Percentiles rank a stretch among this genome's conserved stretches.
phyloP scores from a whole-genome alignment of 92 coral and sea anemone genomes.

The Heteractis magnifica region DNA sequence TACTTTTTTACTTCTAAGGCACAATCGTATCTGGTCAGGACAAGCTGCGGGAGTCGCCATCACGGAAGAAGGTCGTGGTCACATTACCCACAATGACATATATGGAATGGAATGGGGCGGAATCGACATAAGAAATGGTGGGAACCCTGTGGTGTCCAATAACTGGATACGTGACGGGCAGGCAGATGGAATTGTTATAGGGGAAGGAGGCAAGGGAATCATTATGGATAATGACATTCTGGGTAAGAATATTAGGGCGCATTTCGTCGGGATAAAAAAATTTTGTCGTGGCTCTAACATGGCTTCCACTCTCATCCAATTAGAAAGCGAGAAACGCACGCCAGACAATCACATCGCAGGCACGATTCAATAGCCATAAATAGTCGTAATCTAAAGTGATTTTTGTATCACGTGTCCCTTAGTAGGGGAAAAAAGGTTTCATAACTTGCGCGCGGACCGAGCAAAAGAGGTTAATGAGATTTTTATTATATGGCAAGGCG shows the following conservation, averaged over 20 bases:
- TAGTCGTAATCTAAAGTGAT: no score
- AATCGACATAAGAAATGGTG: conserved; percentile 92
- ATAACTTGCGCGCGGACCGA: no score
- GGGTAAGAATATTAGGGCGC: conserved; percentile 47
- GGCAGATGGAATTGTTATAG: conserved; percentile 92
- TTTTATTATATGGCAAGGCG: no score
- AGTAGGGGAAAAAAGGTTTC: no score
- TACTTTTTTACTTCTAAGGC: conserved; percentile 40
- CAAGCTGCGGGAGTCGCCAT: conserved; percentile 98
- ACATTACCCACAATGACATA: conserved; percentile 84
- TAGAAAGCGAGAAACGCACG: not conserved
- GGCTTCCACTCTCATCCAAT: no score
- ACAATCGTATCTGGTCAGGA: conserved; percentile 98
- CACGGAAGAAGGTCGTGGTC: conserved; percentile 95
- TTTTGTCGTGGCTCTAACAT: no score
- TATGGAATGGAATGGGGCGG: conserved; percentile 99
- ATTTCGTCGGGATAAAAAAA: no score
- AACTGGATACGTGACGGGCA: conserved; percentile 90
- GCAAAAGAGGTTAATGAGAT: no score
- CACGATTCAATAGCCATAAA: no score
- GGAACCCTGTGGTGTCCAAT: conserved; percentile 83
- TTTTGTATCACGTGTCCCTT: no score
- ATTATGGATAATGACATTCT: conserved; percentile 87
- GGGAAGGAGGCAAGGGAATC: conserved; percentile 88
- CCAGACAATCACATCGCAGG: not conserved